These are phyloP conservation scores for Hemicordylus capensis DNA, from an alignment of 2,113 vertebrate species.

Conservation along the genomic window DNA sequence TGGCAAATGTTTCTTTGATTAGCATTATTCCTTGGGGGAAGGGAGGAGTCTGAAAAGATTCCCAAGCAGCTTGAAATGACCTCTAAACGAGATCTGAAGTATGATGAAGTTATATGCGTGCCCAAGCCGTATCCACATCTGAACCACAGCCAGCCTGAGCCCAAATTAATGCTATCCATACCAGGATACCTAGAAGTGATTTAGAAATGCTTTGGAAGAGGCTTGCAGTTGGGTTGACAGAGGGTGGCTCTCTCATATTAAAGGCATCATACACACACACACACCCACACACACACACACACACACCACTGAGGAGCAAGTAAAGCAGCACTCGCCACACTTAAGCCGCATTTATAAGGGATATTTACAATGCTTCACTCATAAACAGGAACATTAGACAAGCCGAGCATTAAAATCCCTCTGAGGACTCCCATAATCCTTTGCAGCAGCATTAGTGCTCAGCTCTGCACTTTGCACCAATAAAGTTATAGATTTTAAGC, in stretches of 20 bases:
- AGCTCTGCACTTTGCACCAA: conserved; percentile 32
- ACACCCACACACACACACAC: background rate
- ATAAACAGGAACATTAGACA: conserved; percentile 1
- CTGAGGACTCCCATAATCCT: conserved; percentile 34
- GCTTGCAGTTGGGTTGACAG: background rate
- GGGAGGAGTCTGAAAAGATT: background rate
- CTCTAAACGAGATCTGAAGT: background rate
- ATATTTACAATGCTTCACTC: conserved; percentile 1
- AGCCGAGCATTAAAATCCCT: conserved; percentile 57
- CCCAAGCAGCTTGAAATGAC: background rate
- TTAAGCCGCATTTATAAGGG: conserved; percentile 5
- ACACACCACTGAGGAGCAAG: background rate
- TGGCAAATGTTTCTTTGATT: background rate
- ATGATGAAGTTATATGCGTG: background rate
- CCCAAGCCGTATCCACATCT: background rate
- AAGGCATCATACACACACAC: background rate
- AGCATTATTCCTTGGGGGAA: background rate
- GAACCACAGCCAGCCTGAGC: background rate
- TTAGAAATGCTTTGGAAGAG: background rate
- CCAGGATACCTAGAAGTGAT: background rate
- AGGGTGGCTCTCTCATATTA: background rate
- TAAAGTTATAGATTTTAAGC: conserved; percentile 67
- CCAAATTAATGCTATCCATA: background rate
- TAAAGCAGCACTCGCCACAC: background rate
- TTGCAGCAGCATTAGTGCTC: conserved; percentile 44